Evolutionary conservation across 1,140 invertebrate genomes (phyloP).

Genomic region (Micrasema minimum): DNA sequence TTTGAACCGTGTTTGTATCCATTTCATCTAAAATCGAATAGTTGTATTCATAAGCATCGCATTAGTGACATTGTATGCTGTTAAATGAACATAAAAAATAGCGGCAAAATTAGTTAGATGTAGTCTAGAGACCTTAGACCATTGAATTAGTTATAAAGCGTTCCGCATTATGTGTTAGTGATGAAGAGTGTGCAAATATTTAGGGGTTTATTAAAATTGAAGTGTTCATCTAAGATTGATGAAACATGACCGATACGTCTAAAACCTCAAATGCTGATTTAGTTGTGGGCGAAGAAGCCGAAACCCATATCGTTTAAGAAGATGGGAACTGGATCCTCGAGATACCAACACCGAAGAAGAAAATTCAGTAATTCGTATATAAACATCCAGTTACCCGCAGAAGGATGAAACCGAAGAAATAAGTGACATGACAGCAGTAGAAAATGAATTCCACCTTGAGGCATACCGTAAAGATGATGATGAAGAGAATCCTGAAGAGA

Average conservation of each 20-base stretch:
- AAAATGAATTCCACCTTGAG: constrained; percentile 32
- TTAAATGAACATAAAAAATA: too few relatives aligned
- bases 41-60: too few relatives aligned
- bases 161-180: too few relatives aligned
- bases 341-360: constrained; percentile 25
- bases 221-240: too few relatives aligned
- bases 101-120: too few relatives aligned
- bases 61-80: too few relatives aligned
- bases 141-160: too few relatives aligned
- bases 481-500: constrained; percentile 10
- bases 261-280: constrained; percentile 21
- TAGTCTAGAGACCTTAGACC: too few relatives aligned
- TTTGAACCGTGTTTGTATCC: too few relatives aligned
- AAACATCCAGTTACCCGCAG: neutral
- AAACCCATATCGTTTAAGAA: constrained; percentile 18
- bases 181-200: too few relatives aligned
- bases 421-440: constrained; percentile 8
- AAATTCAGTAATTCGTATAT: constrained; percentile 1
- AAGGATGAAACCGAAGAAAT: constrained; percentile 11
- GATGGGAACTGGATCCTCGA: constrained; percentile 29
- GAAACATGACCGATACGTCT: neutral
- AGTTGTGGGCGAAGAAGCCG: constrained; percentile 10
- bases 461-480: constrained; percentile 21
- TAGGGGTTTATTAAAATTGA: too few relatives aligned
- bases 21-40: too few relatives aligned